Evolutionary conservation across 1,140 invertebrate genomes (phyloP).

Genomic region (Euglossa dilemma): DNA sequence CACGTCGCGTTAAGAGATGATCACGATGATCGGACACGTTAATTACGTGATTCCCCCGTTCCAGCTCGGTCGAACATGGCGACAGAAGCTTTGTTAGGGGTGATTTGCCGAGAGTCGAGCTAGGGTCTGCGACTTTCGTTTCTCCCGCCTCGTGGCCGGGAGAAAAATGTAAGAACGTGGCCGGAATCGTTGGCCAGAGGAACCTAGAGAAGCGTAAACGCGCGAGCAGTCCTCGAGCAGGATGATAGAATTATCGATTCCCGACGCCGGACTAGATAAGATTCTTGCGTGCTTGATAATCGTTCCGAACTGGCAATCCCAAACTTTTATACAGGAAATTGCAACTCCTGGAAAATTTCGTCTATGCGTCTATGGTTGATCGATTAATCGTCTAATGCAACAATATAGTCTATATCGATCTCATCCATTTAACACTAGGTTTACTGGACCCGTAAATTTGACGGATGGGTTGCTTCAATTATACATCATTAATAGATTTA

Average conservation of each 20-base stretch:
- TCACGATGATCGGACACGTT: slow-evolving; percentile 62
- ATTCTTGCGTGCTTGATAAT: neutral
- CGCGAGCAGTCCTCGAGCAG: neutral
- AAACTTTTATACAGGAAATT: too few species aligned
- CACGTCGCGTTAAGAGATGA: slow-evolving; percentile 61
- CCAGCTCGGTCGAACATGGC: neutral
- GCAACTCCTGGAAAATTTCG: too few species aligned
- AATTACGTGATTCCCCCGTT: slow-evolving; percentile 53
- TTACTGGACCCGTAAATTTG: too few species aligned
- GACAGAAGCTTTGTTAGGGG: slow-evolving; percentile 10
- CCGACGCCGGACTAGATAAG: neutral
- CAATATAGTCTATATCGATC: too few species aligned
- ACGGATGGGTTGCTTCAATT: too few species aligned
- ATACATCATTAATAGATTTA: too few species aligned
- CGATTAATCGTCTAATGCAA: too few species aligned
- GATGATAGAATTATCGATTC: neutral
- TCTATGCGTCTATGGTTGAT: too few species aligned
- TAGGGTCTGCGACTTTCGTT: neutral
- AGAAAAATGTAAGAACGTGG: neutral
- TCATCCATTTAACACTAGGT: too few species aligned
- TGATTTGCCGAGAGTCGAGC: slow-evolving; percentile 17
- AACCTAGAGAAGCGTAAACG: neutral
- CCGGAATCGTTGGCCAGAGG: neutral
- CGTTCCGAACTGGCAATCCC: too few species aligned
- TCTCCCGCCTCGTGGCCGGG: neutral